Percentiles rank a stretch among this genome's conserved stretches.
phyloP scores from a whole-genome alignment of 2,888 invertebrate species.

The Girardia tigrina region DNA sequence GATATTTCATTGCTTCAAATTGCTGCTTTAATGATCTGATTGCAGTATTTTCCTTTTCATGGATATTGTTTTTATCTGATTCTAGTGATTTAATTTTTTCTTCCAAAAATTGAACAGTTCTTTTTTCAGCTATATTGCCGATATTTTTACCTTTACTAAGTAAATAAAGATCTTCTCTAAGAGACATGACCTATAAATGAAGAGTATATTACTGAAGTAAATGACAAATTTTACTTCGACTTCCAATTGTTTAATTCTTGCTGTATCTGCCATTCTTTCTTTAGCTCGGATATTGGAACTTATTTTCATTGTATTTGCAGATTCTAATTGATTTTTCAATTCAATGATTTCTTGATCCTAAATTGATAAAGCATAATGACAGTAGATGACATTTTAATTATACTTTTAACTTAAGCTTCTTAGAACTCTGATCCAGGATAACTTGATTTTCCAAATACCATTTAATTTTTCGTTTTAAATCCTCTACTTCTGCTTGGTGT shows the following conservation, averaged over 20 bases:
- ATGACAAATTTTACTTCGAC: neutral
- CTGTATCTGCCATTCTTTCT: neutral
- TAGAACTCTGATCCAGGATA: neutral
- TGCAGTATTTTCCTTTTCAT: conserved; percentile 2
- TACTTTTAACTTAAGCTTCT: conserved; percentile 16
- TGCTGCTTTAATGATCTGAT: neutral
- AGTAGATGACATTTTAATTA: too few species aligned
- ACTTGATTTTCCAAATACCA: conserved; percentile 27
- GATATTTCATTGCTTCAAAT: conserved; percentile 19
- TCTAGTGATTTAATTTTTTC: conserved; percentile 4
- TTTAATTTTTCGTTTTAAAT: neutral
- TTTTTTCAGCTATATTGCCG: neutral
- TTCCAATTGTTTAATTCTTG: neutral
- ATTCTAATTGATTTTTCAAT: neutral
- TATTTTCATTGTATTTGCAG: neutral
- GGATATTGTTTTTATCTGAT: neutral
- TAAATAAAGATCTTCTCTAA: neutral
- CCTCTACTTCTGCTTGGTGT: neutral
- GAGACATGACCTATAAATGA: neutral
- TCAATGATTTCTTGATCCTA: neutral
- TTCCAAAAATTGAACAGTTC: conserved; percentile 12
- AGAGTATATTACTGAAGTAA: neutral
- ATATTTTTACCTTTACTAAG: neutral
- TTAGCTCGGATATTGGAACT: neutral
- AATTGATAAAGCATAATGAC: too few species aligned